Conservation (phyloP, 2,113 vertebrate genomes). For the Zosterops pallidus region DNA sequence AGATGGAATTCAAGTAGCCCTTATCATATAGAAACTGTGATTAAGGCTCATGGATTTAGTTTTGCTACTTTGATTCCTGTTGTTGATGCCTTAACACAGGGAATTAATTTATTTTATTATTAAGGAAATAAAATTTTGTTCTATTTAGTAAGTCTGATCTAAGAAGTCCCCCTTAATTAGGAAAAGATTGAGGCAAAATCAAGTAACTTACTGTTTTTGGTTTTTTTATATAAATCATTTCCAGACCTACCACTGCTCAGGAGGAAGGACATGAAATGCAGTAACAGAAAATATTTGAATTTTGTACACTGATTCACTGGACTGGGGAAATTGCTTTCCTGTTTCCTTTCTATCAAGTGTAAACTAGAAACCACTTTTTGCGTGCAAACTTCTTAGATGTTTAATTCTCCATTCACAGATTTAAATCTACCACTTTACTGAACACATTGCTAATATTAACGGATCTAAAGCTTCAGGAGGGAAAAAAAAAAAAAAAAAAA, state of each 20-base stretch:
- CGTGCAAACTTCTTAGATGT: neutral
- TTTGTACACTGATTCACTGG: neutral
- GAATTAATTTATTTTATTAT: neutral
- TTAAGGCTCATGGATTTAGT: neutral
- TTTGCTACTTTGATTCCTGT: neutral
- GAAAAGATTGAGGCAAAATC: neutral
- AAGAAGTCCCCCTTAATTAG: neutral
- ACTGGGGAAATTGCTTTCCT: neutral
- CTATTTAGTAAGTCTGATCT: neutral
- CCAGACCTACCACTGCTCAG: neutral
- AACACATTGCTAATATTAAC: neutral
- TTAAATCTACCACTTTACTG: neutral
- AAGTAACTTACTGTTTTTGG: neutral
- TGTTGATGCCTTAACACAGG: neutral
- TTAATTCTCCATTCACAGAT: neutral
- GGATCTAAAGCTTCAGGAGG: neutral
- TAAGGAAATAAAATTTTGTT: neutral
- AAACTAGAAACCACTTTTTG: neutral
- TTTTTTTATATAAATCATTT: neutral
- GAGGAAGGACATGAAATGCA: neutral
- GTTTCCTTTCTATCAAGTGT: neutral
- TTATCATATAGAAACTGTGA: neutral
- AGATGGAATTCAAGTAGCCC: neutral
- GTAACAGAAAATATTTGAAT: neutral
- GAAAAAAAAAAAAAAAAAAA: neutral